Conservation (phyloP, 2,113 vertebrate genomes). For the Agelaius tricolor region DNA sequence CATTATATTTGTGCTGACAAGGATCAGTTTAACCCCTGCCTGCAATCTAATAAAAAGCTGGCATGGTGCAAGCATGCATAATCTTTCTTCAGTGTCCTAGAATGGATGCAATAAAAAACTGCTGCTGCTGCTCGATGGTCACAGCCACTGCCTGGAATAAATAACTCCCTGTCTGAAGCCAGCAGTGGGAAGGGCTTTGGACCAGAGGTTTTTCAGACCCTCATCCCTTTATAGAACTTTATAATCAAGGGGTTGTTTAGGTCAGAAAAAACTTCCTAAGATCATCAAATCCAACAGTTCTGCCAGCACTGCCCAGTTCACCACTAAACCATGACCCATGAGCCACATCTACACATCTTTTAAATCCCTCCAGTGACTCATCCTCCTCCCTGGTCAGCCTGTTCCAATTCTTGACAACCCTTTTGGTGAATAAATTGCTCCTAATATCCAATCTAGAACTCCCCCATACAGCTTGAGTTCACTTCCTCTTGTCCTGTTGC, state of each 20-base stretch:
- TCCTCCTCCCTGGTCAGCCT: not conserved
- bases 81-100: conserved; percentile 30
- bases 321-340: not conserved
- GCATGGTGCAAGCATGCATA: not conserved
- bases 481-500: not conserved
- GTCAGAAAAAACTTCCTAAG: not conserved
- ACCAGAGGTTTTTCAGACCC: not conserved
- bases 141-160: not conserved
- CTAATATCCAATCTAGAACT: not conserved
- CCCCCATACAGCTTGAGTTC: not conserved
- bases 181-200: not conserved
- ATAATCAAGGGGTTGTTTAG: not conserved
- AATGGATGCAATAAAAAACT: conserved; percentile 34
- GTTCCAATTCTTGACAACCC: not conserved
- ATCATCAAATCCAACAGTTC: not conserved
- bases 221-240: not conserved
- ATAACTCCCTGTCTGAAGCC: not conserved
- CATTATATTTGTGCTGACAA: conserved; percentile 60
- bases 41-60: conserved; percentile 53
- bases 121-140: not conserved
- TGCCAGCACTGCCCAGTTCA: not conserved
- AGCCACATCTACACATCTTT: not conserved
- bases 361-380: not conserved
- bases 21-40: conserved; percentile 63
- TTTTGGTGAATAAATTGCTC: not conserved